Evolutionary conservation across 2,888 invertebrate genomes (phyloP), one percentile per base, ranked within the genome.

Genomic region (Lottia scabra): DNA sequence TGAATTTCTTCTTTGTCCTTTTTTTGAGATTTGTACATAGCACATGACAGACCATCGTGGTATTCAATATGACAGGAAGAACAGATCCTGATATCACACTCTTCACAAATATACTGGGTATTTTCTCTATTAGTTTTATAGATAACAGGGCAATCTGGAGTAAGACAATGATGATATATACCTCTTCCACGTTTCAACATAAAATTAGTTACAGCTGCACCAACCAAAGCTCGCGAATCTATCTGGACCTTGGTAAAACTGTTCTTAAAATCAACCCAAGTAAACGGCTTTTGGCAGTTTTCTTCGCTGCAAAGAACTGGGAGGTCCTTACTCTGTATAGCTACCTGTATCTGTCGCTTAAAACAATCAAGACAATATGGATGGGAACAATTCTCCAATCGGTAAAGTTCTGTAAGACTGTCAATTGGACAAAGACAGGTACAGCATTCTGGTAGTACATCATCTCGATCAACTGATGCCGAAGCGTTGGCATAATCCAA

Each of bases 371-470:
- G 70, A 71, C 88, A 88, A 68, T 86, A 87, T 4, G 83, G 76
- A 76, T 88, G 88, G 1, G 86, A 86, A 73, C 87, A 87, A 13
- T 71, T 76, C 65, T 87, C 85, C n/a, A 85, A 73, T 13, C 85
- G 77, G 67, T 81, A 83, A 16, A 84, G 69, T 13, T 83, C 79
- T 16, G 62, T 44, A 0, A 63, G 63, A 12, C 69, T 68, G 5
- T 84, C 82, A 3, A 86, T 75, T 13, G 81, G 80, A 69, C 81
- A 83, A 30, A 86, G 72, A 72, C 88, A 88, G 12, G 84, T 80
- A 16, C 81, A 80, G 71, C 87, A 87, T 27, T 85, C 83, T 16
- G 75, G 70, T 15, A 71, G 27, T 63, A 48, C 67, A 12, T 70
- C 74, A 13, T 56, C 65, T 30, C 12, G 0, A 30, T 2, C 30